Conservation (phyloP, 2,113 vertebrate species). For the Sula dactylatra region DNA sequence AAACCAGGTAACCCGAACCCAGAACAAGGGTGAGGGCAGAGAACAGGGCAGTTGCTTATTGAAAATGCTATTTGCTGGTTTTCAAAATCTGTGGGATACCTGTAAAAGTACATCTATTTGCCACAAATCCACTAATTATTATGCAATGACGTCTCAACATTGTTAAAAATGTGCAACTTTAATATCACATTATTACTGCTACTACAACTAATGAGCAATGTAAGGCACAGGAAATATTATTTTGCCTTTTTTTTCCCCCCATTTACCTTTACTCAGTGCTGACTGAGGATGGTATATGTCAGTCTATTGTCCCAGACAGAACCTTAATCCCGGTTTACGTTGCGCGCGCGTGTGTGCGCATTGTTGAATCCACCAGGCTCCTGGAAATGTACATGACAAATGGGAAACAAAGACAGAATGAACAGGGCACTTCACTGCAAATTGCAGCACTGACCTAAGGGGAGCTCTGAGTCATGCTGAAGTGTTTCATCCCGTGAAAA, state of each 20-base stretch:
- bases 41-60: background rate
- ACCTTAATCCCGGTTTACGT: background rate
- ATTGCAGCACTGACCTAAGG: background rate
- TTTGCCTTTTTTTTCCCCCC: background rate
- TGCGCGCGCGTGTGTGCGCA: accelerated
- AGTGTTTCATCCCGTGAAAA: background rate
- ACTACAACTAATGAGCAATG: background rate
- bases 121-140: background rate
- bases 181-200: background rate
- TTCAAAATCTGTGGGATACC: background rate
- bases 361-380: background rate
- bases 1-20: background rate
- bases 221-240: background rate
- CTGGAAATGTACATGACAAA: background rate
- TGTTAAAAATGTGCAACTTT: background rate
- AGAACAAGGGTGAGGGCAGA: background rate
- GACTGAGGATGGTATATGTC: background rate
- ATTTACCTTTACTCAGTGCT: background rate
- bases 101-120: background rate
- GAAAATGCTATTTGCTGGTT: background rate
- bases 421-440: background rate
- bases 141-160: background rate
- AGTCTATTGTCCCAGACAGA: background rate
- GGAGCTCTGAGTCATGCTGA: background rate
- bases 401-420: background rate